Evolutionary conservation across 2,113 vertebrate species (phyloP).

Genomic region (Hepsetus odoe): DNA sequence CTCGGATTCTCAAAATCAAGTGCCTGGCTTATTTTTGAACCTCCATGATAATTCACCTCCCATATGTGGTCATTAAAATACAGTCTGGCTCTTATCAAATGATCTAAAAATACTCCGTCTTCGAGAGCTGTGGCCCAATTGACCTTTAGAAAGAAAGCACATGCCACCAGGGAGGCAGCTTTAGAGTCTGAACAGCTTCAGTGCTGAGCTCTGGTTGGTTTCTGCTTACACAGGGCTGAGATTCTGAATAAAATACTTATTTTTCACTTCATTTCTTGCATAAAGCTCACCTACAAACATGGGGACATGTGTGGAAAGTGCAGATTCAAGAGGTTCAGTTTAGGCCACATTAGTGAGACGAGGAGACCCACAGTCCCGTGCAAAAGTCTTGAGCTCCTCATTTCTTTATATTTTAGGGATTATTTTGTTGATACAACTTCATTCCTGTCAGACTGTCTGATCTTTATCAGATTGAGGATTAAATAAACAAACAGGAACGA

Average conservation of each 20-base stretch:
- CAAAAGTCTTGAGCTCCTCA: no score
- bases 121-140: neutral
- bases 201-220: neutral
- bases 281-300: neutral
- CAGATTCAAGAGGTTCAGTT: neutral
- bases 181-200: neutral
- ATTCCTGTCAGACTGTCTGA: no score
- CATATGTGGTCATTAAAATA: conserved; percentile 38
- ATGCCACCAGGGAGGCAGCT: conserved; percentile 22
- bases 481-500: no score
- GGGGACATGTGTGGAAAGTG: neutral
- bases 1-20: neutral
- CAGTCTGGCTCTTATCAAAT: neutral
- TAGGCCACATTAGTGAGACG: no score
- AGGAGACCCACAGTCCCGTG: no score
- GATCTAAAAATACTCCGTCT: conserved; percentile 19
- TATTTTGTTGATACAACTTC: no score
- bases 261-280: neutral
- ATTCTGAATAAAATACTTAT: neutral
- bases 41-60: conserved; percentile 9
- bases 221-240: neutral
- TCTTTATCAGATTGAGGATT: no score
- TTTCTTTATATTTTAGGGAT: no score
- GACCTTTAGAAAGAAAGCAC: conserved; percentile 51
- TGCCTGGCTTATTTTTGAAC: conserved; percentile 11